phyloP scores from a whole-genome alignment of 2,113 vertebrate species.

The Daubentonia madagascariensis region DNA sequence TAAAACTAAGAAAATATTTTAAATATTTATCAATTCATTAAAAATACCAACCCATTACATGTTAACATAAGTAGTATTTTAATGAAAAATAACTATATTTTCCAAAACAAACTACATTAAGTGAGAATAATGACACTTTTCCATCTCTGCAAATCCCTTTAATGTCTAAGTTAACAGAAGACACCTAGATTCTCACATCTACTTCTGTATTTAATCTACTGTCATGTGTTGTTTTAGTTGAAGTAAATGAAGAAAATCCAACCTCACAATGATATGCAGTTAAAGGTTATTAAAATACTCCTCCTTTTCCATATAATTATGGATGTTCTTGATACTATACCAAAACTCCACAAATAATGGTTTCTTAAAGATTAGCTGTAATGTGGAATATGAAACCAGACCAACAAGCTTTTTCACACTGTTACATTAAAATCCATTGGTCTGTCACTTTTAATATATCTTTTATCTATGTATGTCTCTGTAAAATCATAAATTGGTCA shows the following conservation, averaged over 20 bases:
- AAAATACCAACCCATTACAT: constrained; percentile 18
- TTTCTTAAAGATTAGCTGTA: background rate
- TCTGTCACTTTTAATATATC: background rate
- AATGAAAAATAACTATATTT: background rate
- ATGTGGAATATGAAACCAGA: background rate
- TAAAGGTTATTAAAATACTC: constrained; percentile 20
- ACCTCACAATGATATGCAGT: background rate
- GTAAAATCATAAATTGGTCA: constrained; percentile 12
- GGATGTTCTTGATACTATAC: background rate
- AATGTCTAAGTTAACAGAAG: background rate
- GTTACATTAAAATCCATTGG: background rate
- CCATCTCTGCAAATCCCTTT: background rate
- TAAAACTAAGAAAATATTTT: background rate
- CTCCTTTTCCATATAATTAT: background rate
- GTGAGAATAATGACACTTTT: background rate
- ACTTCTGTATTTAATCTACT: background rate
- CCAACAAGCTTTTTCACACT: background rate
- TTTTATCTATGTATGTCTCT: background rate
- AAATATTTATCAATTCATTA: background rate
- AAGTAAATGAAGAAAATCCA: background rate
- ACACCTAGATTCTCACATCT: background rate
- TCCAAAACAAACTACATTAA: background rate
- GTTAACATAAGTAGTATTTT: background rate
- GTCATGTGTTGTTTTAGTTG: background rate
- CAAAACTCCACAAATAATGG: background rate